phyloP scores from a whole-genome alignment of 2,797 vertebrate genomes.

The Melanotaenia pygmaea region DNA sequence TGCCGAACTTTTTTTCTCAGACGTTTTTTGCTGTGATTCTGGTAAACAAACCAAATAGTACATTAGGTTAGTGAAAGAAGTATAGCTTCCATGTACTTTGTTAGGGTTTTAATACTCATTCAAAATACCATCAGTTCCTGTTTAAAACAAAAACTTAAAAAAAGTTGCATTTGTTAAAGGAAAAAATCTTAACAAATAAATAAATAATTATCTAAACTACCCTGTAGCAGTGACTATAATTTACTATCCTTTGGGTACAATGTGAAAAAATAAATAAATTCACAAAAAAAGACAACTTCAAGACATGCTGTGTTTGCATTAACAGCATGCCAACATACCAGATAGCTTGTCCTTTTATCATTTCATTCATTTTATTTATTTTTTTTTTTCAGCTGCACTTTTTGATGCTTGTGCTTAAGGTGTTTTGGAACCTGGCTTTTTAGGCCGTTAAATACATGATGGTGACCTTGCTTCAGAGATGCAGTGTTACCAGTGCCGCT shows the following conservation, averaged over 20 bases:
- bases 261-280: neutral
- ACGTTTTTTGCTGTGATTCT: neutral
- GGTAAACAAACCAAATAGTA: neutral
- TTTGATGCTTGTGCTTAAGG: conserved; percentile 50
- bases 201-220: neutral
- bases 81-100: neutral
- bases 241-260: neutral
- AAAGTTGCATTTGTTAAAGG: neutral
- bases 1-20: neutral
- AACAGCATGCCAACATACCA: conserved; percentile 55
- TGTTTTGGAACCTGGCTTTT: conserved; percentile 35
- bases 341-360: conserved; percentile 36
- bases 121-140: neutral
- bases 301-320: conserved; percentile 46
- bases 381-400: conserved; percentile 32
- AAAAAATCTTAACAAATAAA: neutral
- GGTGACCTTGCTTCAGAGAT: conserved; percentile 21
- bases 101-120: conserved; percentile 10
- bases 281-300: neutral
- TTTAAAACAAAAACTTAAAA: neutral
- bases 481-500: conserved; percentile 6
- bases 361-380: neutral
- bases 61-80: neutral
- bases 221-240: neutral
- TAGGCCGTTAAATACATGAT: neutral